Conservation (phyloP, 2,888 invertebrate species). For the Latheticus oryzae region DNA sequence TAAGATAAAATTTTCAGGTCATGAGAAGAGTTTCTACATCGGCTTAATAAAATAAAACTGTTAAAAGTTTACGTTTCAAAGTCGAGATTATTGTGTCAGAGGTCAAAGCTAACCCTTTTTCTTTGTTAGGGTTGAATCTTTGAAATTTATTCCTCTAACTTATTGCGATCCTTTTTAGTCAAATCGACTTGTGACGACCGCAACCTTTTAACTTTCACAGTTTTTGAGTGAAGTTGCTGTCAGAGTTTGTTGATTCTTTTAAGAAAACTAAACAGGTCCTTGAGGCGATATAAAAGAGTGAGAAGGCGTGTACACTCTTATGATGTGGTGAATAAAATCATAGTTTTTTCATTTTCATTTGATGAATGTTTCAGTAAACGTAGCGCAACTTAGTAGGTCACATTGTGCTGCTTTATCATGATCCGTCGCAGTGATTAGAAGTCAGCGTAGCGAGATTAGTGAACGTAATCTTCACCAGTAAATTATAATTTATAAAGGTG, state of each 20-base stretch:
- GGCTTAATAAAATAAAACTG: conserved; percentile 20
- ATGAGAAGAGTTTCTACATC: conserved; percentile 2
- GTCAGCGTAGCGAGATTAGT: conserved; percentile 16
- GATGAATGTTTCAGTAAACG: too few relatives aligned
- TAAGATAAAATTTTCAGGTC: conserved; percentile 1
- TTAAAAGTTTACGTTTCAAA: conserved; percentile 10
- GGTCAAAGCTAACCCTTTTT: conserved; percentile 20
- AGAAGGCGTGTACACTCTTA: conserved; percentile 8
- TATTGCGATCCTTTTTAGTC: conserved; percentile 29
- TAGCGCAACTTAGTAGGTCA: too few relatives aligned
- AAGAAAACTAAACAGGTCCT: conserved; percentile 9
- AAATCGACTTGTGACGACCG: conserved; percentile 29
- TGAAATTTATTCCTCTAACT: conserved; percentile 21
- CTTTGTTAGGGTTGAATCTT: conserved; percentile 22
- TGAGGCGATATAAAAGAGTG: conserved; percentile 9
- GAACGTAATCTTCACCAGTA: conserved; percentile 10
- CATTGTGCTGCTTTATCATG: too few relatives aligned
- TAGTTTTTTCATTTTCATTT: too few relatives aligned
- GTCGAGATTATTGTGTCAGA: conserved; percentile 8
- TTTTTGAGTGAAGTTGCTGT: conserved; percentile 25
- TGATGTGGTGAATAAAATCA: too few relatives aligned
- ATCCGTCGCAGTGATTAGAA: conserved; percentile 10
- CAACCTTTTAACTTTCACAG: conserved; percentile 14
- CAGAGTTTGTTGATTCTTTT: conserved; percentile 12
- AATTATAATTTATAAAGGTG: conserved; percentile 39